Evolutionary conservation across 2,888 invertebrate species (phyloP).

Genomic region (Dioctria linearis): DNA sequence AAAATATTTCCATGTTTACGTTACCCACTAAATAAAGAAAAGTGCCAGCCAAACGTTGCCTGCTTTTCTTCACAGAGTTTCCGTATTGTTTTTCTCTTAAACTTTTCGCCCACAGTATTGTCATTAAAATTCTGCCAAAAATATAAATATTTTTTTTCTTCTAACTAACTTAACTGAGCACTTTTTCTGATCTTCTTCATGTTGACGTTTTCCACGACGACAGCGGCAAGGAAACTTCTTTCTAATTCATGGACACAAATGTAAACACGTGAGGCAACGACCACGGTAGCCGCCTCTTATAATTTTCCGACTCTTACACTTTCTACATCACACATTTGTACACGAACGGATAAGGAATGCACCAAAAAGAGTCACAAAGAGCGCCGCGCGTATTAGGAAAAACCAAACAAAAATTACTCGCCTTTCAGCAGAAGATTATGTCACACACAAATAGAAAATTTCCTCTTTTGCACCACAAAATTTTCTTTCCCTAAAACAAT

Average conservation of each 20-base stretch:
- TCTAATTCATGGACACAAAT: neutral
- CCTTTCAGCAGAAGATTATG: neutral
- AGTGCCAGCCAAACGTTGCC: neutral
- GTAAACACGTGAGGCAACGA: conserved; percentile 22
- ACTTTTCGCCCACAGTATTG: neutral
- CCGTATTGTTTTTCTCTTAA: neutral
- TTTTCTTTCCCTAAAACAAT: no score
- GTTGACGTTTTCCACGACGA: conserved; percentile 9
- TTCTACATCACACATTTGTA: no score
- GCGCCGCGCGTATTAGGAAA: no score
- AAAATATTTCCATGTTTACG: neutral
- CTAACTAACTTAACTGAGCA: conserved; percentile 17
- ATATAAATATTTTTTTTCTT: neutral
- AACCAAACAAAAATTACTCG: no score
- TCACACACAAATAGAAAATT: neutral
- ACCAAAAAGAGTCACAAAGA: no score
- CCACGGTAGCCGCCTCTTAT: no score
- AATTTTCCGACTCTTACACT: no score
- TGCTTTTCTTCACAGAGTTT: neutral
- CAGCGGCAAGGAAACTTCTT: neutral
- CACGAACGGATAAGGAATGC: no score
- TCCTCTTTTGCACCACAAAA: no score
- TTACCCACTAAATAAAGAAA: neutral
- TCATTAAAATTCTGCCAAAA: neutral
- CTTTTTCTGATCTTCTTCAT: conserved; percentile 22